Evolutionary conservation across 2,797 vertebrate species (phyloP), one percentile per base, ranked within the genome.

Genomic region (Tarsius wallacei): DNA sequence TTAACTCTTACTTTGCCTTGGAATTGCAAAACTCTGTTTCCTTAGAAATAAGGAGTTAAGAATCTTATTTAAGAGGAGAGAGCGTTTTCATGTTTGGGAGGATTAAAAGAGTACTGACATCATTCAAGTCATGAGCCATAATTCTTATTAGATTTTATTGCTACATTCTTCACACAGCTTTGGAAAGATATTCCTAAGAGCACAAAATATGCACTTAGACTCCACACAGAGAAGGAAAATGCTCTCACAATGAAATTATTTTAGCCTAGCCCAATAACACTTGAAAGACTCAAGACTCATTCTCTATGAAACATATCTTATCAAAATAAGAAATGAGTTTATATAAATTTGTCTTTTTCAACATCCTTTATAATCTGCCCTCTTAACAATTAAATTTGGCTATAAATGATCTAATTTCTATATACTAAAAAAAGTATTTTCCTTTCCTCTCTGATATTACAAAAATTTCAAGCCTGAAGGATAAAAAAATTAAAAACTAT

Each of bases 171-270:
- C 94, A 89, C 91, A 95, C 93, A 97, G 95, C 97, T 97, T 97
- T 97, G 94, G 94, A 97, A 98, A 97, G 68, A 93, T 97, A 97
- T 94, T 97, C 90, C 96, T 97, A 95, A 97, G 97, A 97, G 96
- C 91, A 93, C 93, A 87, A 98, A 98, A 97, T 97, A 97, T 97
- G 97, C 97, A 97, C 97, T 77, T 91, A 98, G 97, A 95, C 87
- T 96, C 78, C 94, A 97, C 95, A 96, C 85, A 81, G 90, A 95
- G 96, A 95, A 90, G 77, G 68, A 96, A 97, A 97, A 97, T 98
- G 95, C 91, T 98, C 97, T 97, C 97, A 97, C 97, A 97, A 93
- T 97, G 92, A 98, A 97, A 97, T 97, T 98, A 97, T 98, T 98
- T 97, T 96, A 94, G 83, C 47, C 87, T 97, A 73, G 85, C 87